Conservation (phyloP, 23 tunicate genomes). For the Trididemnum nubilum region DNA sequence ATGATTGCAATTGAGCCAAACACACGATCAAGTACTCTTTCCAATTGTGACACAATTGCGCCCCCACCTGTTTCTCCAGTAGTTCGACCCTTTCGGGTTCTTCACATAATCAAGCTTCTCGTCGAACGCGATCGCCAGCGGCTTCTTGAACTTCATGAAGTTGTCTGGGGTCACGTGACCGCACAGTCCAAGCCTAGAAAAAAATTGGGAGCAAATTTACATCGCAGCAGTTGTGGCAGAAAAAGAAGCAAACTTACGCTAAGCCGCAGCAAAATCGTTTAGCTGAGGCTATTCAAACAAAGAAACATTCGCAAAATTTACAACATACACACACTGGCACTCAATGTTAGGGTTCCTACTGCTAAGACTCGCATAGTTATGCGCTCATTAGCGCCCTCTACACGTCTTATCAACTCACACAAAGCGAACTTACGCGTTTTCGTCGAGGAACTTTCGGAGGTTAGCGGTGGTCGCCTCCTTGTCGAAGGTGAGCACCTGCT, state of each 20-base stretch:
- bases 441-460: slow-evolving; percentile 47
- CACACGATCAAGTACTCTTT: too few species aligned
- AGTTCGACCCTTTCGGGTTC: slow-evolving; percentile 90
- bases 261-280: too few species aligned
- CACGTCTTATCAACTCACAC: not conserved
- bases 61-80: slow-evolving; percentile 97
- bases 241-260: too few species aligned
- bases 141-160: slow-evolving; percentile 51
- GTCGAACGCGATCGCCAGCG: slow-evolving; percentile 69
- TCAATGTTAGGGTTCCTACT: too few species aligned
- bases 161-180: slow-evolving; percentile 70
- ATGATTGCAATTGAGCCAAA: too few species aligned
- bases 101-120: slow-evolving; percentile 77
- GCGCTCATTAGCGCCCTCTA: too few species aligned
- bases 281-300: too few species aligned
- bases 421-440: slow-evolving; percentile 55
- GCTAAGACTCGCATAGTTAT: too few species aligned
- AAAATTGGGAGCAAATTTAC: too few species aligned
- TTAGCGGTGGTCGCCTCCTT: slow-evolving; percentile 40
- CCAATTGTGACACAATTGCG: too few species aligned
- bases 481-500: slow-evolving; percentile 30
- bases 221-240: not conserved
- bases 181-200: slow-evolving; percentile 70
- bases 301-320: too few species aligned
- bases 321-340: too few species aligned